Evolutionary conservation across 2,797 vertebrate species (phyloP).

Genomic region (Arnoldichthys spilopterus): DNA sequence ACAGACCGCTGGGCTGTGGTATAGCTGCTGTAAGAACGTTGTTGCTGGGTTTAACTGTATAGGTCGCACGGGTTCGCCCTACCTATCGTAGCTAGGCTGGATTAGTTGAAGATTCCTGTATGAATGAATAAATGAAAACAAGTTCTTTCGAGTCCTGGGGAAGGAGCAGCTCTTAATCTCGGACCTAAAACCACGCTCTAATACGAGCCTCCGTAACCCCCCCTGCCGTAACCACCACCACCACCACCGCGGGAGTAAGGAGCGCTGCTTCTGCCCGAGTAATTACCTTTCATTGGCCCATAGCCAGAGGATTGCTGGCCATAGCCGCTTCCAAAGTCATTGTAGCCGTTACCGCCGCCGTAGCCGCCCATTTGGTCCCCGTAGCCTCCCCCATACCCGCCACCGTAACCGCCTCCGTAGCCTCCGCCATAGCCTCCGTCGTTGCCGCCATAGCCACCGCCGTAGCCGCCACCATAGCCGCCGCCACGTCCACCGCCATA

Average conservation of each 20-base stretch:
- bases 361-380: slow-evolving; percentile 80
- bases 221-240: slow-evolving; percentile 85
- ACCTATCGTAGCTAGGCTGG: slow-evolving; percentile 55
- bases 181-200: slow-evolving; percentile 53
- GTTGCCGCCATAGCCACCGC: slow-evolving; percentile 77
- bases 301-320: slow-evolving; percentile 92
- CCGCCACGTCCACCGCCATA: slow-evolving; percentile 83
- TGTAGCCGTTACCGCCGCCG: slow-evolving; percentile 89
- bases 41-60: slow-evolving; percentile 47
- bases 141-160: slow-evolving; percentile 64
- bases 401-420: slow-evolving; percentile 81
- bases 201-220: slow-evolving; percentile 85
- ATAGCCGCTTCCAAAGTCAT: slow-evolving; percentile 92
- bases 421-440: slow-evolving; percentile 86
- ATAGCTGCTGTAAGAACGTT: slow-evolving; percentile 53
- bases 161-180: slow-evolving; percentile 58
- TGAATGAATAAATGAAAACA: slow-evolving; percentile 46
- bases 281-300: slow-evolving; percentile 91
- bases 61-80: slow-evolving; percentile 55
- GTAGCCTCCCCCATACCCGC: slow-evolving; percentile 85
- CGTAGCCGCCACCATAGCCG: slow-evolving; percentile 84
- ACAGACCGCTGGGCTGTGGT: slow-evolving; percentile 44
- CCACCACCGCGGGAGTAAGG: slow-evolving; percentile 82
- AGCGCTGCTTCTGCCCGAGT: slow-evolving; percentile 84
- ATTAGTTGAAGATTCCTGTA: slow-evolving; percentile 50